Evolutionary conservation across 1,140 invertebrate species (phyloP), one percentile per base, ranked within the genome.

Genomic region (Limonius californicus): DNA sequence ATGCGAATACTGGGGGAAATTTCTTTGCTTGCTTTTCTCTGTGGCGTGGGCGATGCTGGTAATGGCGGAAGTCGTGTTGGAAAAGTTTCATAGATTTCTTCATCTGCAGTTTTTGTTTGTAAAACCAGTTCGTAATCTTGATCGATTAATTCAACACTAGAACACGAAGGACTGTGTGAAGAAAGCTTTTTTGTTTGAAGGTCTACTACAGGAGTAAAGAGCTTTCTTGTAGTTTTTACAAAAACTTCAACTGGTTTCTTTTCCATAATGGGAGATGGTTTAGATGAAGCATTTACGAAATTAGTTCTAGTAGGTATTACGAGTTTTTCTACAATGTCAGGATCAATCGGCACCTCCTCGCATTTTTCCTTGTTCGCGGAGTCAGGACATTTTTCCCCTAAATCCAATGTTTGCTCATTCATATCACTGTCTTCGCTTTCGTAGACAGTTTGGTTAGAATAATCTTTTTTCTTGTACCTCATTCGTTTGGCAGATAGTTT

Each of bases 221-320:
- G 83, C 77, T 89, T 89, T 21, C 87, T 80, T 53, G 87, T 90
- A 0, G 89, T 91, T 71, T 88, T 89, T 0, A 90, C 85, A 59
- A 90, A 88, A 6, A 90, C 81, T 72, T 78, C 79, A 15, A 71
- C 70, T 55, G 77, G 62, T 61, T 16, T 18, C 7, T 14, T 19
- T 7, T 16, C 14, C 7, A 19, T 6, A 39, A 39, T 39, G n/a
- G 8, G 14, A 3, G n/a, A 16, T 50, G 20, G 7, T 8, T 8
- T 1, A 18, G 3, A 8, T 19, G 14, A 18, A 18, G 14, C 58
- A 61, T 58, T 32, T 62, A 67, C 54, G 18, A 54, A 64, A 61
- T 62, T 70, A 4, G 59, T 20, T 71, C 75, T 53, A 60, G 70
- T 71, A 12, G 59, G 74, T 63, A 72, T 62, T 42, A 78, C 70